Conservation (phyloP, 2,888 invertebrate genomes). For the Sminthurinus aureus region DNA sequence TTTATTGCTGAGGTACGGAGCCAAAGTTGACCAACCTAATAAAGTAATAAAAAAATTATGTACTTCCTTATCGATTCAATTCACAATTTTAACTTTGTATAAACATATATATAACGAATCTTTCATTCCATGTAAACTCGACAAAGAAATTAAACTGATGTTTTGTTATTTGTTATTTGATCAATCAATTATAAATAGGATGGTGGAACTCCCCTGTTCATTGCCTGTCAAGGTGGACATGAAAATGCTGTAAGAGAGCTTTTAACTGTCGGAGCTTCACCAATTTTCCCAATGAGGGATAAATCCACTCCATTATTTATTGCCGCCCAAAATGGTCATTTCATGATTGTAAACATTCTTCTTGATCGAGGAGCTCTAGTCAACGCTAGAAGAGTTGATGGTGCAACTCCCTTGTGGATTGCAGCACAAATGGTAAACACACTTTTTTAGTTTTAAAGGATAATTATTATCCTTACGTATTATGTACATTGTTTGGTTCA, state of each 20-base stretch:
- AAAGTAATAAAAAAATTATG: not conserved
- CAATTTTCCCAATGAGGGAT: conserved; percentile 88
- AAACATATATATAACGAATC: too few species aligned
- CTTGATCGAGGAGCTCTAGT: conserved; percentile 76
- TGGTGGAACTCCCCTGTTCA: conserved; percentile 93
- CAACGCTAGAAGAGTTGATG: conserved; percentile 80
- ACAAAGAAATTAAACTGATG: too few species aligned
- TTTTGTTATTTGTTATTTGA: too few species aligned
- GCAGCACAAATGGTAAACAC: conserved; percentile 80
- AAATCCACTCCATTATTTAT: conserved; percentile 91
- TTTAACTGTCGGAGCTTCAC: conserved; percentile 80
- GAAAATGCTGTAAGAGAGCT: conserved; percentile 82
- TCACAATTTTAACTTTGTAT: too few species aligned
- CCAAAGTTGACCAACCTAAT: conserved; percentile 77
- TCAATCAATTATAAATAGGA: conserved; percentile 65
- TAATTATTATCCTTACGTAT: not conserved
- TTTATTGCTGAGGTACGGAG: conserved; percentile 79
- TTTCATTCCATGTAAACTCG: too few species aligned
- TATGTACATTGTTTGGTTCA: not conserved
- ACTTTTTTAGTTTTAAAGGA: too few species aligned
- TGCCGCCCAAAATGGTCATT: conserved; percentile 92
- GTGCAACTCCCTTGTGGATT: conserved; percentile 92
- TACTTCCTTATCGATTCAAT: too few species aligned
- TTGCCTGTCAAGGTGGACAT: conserved; percentile 91
- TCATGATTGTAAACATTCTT: conserved; percentile 77